phyloP scores from a whole-genome alignment of 2,888 invertebrate species.

The Torymus texanus region DNA sequence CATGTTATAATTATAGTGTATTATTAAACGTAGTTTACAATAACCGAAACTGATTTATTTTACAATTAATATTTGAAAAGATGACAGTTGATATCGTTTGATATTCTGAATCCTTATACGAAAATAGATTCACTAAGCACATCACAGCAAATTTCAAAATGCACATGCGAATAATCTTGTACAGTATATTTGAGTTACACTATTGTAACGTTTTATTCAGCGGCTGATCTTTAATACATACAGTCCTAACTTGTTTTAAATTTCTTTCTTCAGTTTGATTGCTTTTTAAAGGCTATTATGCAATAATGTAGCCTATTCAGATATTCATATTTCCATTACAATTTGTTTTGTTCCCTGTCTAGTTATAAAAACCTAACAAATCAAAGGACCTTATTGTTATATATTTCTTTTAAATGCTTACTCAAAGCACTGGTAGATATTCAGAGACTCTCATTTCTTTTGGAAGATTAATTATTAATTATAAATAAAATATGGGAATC shows the following conservation, averaged over 20 bases:
- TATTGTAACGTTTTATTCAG: constrained; percentile 37
- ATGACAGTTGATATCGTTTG: constrained; percentile 59
- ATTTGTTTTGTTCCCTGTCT: constrained; percentile 41
- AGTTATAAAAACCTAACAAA: constrained; percentile 29
- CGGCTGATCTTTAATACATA: constrained; percentile 48
- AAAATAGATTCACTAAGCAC: constrained; percentile 68
- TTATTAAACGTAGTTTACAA: constrained; percentile 66
- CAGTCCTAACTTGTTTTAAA: constrained; percentile 53
- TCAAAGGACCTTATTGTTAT: constrained; percentile 10
- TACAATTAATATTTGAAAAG: constrained; percentile 59
- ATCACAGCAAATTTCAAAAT: constrained; percentile 70
- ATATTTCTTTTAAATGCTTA: constrained; percentile 50
- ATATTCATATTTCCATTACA: constrained; percentile 31
- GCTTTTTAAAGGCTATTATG: constrained; percentile 38
- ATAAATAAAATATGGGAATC: constrained; percentile 36
- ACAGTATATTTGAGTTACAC: constrained; percentile 59
- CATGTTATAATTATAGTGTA: constrained; percentile 62
- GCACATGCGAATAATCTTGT: constrained; percentile 65
- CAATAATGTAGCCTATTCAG: constrained; percentile 35
- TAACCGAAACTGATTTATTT: constrained; percentile 63
- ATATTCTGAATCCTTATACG: constrained; percentile 62
- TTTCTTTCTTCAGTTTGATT: constrained; percentile 51
- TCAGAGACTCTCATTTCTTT: constrained; percentile 23
- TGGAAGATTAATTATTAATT: constrained; percentile 23
- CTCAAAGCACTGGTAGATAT: constrained; percentile 37